phyloP scores from a whole-genome alignment of 2,888 invertebrate species.

The Sarcophaga carnaria region DNA sequence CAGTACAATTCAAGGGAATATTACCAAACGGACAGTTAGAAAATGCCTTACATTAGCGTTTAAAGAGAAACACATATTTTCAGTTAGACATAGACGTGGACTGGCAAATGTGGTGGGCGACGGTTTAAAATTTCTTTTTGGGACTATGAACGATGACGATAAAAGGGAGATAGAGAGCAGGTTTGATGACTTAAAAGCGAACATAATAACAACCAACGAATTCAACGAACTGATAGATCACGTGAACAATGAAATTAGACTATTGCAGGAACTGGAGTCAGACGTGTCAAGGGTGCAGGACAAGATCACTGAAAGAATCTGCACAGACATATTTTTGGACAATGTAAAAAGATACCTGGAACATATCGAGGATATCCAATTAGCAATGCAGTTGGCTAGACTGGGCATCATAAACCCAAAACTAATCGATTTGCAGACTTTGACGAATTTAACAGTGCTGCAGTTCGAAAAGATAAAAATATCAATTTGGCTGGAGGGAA shows the following conservation, averaged over 20 bases:
- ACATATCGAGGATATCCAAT: not conserved
- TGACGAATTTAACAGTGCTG: no score
- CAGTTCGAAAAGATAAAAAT: no score
- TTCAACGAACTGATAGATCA: not conserved
- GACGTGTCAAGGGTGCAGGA: not conserved
- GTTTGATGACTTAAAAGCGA: not conserved
- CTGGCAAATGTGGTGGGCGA: not conserved
- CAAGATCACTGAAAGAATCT: not conserved
- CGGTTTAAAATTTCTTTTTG: no score
- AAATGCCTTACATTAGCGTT: not conserved
- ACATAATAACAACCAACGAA: not conserved
- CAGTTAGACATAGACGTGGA: no score
- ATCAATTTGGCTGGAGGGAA: no score
- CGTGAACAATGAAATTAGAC: conserved; percentile 26
- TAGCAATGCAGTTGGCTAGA: no score
- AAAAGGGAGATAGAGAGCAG: not conserved
- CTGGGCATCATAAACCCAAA: no score
- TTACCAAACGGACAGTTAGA: not conserved
- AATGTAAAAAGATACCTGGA: conserved; percentile 30
- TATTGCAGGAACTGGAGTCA: not conserved
- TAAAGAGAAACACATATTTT: not conserved
- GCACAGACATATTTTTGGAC: conserved; percentile 10
- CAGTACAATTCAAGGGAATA: not conserved
- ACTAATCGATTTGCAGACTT: no score
- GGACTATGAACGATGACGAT: not conserved